phyloP scores from a whole-genome alignment of 2,888 invertebrate genomes.

The Rhodophaea formosa region DNA sequence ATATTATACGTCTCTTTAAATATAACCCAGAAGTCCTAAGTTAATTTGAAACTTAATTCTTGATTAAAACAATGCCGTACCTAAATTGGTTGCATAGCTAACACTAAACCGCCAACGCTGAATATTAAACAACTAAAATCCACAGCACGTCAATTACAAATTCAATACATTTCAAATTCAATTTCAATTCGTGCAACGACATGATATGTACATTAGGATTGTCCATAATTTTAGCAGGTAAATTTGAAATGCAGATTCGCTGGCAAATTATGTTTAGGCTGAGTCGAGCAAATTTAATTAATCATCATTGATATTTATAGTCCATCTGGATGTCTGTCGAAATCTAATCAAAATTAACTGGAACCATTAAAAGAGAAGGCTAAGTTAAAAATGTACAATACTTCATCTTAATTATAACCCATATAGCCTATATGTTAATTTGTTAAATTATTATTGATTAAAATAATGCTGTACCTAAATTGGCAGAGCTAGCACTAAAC shows the following conservation, averaged over 20 bases:
- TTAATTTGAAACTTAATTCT: background rate
- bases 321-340: too few relatives aligned
- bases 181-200: background rate
- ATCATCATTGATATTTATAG: too few relatives aligned
- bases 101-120: background rate
- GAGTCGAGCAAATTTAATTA: too few relatives aligned
- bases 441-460: background rate
- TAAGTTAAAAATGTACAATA: too few relatives aligned
- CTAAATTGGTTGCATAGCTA: background rate
- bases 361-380: too few relatives aligned
- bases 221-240: background rate
- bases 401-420: too few relatives aligned
- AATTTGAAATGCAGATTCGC: background rate
- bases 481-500: background rate
- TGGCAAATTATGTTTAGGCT: background rate
- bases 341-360: too few relatives aligned
- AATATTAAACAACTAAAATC: background rate
- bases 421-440: too few relatives aligned
- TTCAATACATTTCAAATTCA: conserved; percentile 6
- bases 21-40: too few relatives aligned
- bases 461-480: background rate
- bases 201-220: conserved; percentile 4
- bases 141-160: background rate
- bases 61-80: background rate
- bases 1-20: too few relatives aligned